Percentiles rank a stretch among this genome's conserved stretches.
phyloP scores from a whole-genome alignment of 30 jellyfish, hydroid and myxozoan genomes.

The Hydra vulgaris region DNA sequence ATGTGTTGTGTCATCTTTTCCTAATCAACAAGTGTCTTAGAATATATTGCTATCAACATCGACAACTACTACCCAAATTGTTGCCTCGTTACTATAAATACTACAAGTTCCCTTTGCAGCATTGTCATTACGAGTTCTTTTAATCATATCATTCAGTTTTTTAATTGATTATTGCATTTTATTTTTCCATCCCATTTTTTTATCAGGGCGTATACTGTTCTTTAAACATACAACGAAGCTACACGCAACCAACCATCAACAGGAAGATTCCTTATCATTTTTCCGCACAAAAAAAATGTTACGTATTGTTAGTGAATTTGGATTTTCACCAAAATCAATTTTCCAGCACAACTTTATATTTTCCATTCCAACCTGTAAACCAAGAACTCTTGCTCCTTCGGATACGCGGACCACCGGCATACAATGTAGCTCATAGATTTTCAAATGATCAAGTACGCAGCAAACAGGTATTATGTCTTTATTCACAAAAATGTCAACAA shows the following conservation, averaged over 20 bases:
- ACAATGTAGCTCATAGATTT: not conserved
- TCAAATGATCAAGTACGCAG: not conserved
- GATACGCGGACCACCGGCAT: too few relatives aligned
- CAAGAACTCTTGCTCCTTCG: too few relatives aligned
- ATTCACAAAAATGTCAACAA: not conserved
- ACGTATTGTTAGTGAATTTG: too few relatives aligned
- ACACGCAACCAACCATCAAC: not conserved
- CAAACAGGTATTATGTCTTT: not conserved
- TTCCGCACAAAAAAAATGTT: too few relatives aligned
- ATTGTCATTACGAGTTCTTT: not conserved
- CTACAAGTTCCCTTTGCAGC: not conserved
- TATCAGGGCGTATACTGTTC: not conserved
- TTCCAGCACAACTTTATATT: too few relatives aligned
- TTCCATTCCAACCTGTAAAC: too few relatives aligned
- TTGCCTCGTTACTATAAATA: not conserved
- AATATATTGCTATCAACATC: not conserved
- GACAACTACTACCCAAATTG: not conserved
- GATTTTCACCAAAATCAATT: too few relatives aligned
- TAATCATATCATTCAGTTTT: not conserved
- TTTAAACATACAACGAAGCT: not conserved
- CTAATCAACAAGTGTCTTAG: not conserved
- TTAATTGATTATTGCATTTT: not conserved
- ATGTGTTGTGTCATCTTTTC: not conserved
- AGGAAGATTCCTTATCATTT: too few relatives aligned
- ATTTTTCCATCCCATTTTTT: not conserved